Percentiles rank a stretch among this genome's conserved stretches.
phyloP scores from a whole-genome alignment of 2,888 invertebrate genomes.

The Xylota sylvarum region DNA sequence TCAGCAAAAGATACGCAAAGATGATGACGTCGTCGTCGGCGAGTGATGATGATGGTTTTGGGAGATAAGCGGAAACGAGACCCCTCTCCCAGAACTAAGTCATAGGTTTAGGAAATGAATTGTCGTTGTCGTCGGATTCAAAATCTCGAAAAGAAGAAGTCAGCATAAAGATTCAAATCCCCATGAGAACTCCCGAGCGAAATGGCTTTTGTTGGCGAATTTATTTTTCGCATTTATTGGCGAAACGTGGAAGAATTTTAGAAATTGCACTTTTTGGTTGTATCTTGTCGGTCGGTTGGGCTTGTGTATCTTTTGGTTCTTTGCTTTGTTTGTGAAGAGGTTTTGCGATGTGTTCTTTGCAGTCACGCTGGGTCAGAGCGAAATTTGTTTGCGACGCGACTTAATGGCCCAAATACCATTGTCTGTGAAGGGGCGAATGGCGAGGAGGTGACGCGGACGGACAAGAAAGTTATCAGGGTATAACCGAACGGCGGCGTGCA shows the following conservation, averaged over 20 bases:
- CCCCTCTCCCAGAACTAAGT: constrained; percentile 28
- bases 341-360: neutral
- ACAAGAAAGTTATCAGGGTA: neutral
- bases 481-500: neutral
- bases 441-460: neutral
- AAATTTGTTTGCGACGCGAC: constrained; percentile 63
- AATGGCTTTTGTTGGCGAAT: constrained; percentile 60
- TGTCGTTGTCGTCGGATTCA: constrained; percentile 23
- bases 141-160: constrained; percentile 24
- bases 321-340: constrained; percentile 17
- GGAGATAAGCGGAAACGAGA: neutral
- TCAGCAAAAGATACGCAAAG: constrained; percentile 12
- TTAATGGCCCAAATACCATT: constrained; percentile 67
- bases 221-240: constrained; percentile 68
- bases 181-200: constrained; percentile 42
- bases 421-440: neutral
- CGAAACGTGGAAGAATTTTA: constrained; percentile 71
- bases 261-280: constrained; percentile 44
- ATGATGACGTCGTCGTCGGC: constrained; percentile 22
- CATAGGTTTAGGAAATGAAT: constrained; percentile 55
- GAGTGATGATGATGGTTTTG: constrained; percentile 40
- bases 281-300: neutral
- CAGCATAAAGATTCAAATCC: constrained; percentile 29
- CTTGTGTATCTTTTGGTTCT: constrained; percentile 13
- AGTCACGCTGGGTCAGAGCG: constrained; percentile 52